Evolutionary conservation across 2,888 invertebrate genomes (phyloP).

Genomic region (Acrobasis suavella): DNA sequence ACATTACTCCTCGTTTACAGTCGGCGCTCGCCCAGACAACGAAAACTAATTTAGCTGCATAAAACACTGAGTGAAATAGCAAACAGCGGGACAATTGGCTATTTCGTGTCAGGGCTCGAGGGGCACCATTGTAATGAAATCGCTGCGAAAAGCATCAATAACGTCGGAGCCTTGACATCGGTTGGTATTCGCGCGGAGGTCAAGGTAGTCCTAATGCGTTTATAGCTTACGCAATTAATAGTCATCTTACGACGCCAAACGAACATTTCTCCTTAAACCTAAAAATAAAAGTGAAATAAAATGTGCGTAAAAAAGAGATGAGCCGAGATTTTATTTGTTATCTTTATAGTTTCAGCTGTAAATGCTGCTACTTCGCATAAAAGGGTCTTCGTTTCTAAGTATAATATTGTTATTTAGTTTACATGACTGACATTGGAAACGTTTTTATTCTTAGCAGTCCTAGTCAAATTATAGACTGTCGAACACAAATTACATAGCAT

Average conservation of each 20-base stretch:
- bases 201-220: slow-evolving; percentile 66
- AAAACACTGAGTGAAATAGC: slow-evolving; percentile 37
- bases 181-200: slow-evolving; percentile 52
- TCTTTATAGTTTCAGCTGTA: slow-evolving; percentile 3
- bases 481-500: slow-evolving; percentile 29
- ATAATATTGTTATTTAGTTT: too few relatives aligned
- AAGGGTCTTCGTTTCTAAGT: too few relatives aligned
- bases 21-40: slow-evolving; percentile 34
- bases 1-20: slow-evolving; percentile 39
- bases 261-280: slow-evolving; percentile 44
- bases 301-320: slow-evolving; percentile 37
- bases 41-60: slow-evolving; percentile 46
- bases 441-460: too few relatives aligned
- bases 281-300: slow-evolving; percentile 51
- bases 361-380: too few relatives aligned
- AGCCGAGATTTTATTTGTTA: slow-evolving; percentile 41
- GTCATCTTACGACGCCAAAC: slow-evolving; percentile 51
- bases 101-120: slow-evolving; percentile 45
- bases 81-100: slow-evolving; percentile 51
- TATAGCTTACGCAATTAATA: slow-evolving; percentile 62
- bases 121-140: slow-evolving; percentile 47
- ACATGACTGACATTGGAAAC: too few relatives aligned
- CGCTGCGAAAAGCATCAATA: slow-evolving; percentile 51
- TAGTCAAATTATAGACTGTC: too few relatives aligned
- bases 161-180: slow-evolving; percentile 59